phyloP scores from a whole-genome alignment of 1,140 invertebrate genomes.

The Aphelenchoides besseyi region DNA sequence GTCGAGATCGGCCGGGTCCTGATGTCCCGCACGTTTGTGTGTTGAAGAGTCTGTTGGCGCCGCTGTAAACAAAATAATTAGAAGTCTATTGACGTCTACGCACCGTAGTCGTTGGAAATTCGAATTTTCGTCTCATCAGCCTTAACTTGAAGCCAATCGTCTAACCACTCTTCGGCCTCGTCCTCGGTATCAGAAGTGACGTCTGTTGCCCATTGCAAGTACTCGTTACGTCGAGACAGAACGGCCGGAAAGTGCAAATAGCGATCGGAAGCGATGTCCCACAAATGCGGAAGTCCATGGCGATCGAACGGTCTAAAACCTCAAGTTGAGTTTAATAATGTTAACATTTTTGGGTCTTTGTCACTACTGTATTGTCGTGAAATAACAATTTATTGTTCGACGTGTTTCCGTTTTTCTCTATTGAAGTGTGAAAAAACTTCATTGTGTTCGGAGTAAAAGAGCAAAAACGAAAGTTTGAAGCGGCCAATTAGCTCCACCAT shows the following conservation, averaged over 20 bases:
- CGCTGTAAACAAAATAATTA: neutral
- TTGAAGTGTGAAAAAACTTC: too few relatives aligned
- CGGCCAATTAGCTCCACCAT: neutral
- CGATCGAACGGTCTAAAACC: constrained; percentile 32
- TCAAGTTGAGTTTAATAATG: neutral
- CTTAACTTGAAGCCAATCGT: constrained; percentile 42
- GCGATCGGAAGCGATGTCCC: constrained; percentile 34
- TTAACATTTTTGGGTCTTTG: neutral
- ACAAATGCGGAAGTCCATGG: constrained; percentile 26
- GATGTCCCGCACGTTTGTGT: constrained; percentile 14
- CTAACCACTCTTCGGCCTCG: constrained; percentile 22
- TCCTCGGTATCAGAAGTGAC: constrained; percentile 25
- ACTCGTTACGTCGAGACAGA: constrained; percentile 27
- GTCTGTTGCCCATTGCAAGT: constrained; percentile 26
- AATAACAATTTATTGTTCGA: neutral
- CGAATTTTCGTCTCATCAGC: constrained; percentile 26
- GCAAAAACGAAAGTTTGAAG: too few relatives aligned
- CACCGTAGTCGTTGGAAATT: constrained; percentile 9
- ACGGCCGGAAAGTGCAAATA: constrained; percentile 35
- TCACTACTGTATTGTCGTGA: neutral
- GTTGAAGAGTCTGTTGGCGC: neutral
- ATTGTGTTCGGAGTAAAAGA: neutral
- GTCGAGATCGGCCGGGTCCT: neutral
- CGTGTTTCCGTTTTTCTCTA: neutral
- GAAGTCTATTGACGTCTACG: neutral